Evolutionary conservation across 2,888 invertebrate species (phyloP), one percentile per base, ranked within the genome.

Genomic region (Apodemia zela): DNA sequence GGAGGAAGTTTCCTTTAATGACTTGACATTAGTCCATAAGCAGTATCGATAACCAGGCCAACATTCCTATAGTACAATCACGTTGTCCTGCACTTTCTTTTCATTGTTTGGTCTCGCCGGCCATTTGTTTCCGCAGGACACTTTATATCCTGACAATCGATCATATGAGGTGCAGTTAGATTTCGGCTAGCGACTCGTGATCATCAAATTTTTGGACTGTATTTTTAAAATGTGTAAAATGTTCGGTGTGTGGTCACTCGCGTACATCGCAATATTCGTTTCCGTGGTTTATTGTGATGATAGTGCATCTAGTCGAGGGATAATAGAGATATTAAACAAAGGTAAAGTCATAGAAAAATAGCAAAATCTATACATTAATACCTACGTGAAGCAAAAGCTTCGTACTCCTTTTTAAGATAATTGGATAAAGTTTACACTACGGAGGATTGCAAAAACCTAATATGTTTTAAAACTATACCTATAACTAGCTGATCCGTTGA

Each of bases 11-110:
- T 69, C 81, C 81, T 79, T 86, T 87, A 86, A 81, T 82, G 80
- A 85, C 79, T 80, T 79, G 75, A 80, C 79, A 82, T 86, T 85
- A 85, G 84, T 87, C 88, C 89, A 78, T 82, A 82, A 75, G 70
- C 73, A 78, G 78, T 68, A 67, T 69, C 72, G 71, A 79, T 81
- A 89, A 82, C 78, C 82, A 78, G 89, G 89, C 68, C 88, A 79
- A 78, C 80, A 84, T 89, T 88, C 87, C 84, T 84, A 84, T 76
- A 76, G 75, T 73, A 72, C 81, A 72, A 85, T 89, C 90, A 89
- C 90, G 89, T 87, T 86, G 85, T 81, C 81, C 83, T 81, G 76
- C 82, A 81, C 90, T 91, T 90, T 91, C 90, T 89, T 91, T 89
- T 82, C 63, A 76, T 79, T 78, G 78, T 85, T 89, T 87, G 84